Evolutionary conservation across 2,113 vertebrate genomes (phyloP).

Genomic region (Eretmochelys imbricata): DNA sequence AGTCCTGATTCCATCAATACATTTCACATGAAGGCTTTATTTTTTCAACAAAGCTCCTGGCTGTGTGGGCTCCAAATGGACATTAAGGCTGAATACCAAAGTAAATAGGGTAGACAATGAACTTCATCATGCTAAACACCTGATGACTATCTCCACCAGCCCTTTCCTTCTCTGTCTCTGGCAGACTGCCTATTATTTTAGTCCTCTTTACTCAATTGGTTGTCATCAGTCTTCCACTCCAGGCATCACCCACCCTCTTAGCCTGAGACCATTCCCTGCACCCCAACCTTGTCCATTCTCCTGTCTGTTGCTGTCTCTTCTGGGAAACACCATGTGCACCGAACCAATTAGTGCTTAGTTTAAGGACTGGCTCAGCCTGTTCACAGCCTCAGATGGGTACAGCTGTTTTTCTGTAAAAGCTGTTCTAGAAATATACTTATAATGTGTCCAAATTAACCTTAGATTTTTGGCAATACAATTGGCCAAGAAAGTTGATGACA

Average conservation of each 20-base stretch:
- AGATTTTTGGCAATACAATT: conserved; percentile 35
- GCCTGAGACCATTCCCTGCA: conserved; percentile 25
- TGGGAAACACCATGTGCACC: conserved; percentile 19
- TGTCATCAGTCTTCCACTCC: conserved; percentile 50
- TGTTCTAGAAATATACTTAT: conserved; percentile 24
- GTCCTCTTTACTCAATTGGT: conserved; percentile 70
- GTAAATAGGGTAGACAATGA: conserved; percentile 77
- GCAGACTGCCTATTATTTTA: conserved; percentile 58
- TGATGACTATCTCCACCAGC: conserved; percentile 70
- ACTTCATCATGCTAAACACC: conserved; percentile 75
- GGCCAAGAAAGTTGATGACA: conserved; percentile 21
- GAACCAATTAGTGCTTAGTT: conserved; percentile 48
- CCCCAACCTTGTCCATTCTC: conserved; percentile 34
- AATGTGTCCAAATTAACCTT: conserved; percentile 2
- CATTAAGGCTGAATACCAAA: conserved; percentile 59
- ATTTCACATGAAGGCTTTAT: conserved; percentile 58
- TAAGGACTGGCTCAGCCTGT: conserved; percentile 54
- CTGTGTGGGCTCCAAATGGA: conserved; percentile 69
- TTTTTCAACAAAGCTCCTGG: conserved; percentile 69
- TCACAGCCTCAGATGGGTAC: conserved; percentile 37
- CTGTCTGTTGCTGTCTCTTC: conserved; percentile 42
- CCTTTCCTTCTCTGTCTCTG: conserved; percentile 34
- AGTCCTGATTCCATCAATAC: conserved; percentile 53
- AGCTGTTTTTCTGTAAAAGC: conserved; percentile 51
- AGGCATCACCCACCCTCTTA: conserved; percentile 6